These are phyloP conservation scores for Hemistola chrysoprasaria DNA, from an alignment of 2,888 invertebrate genomes.

Conservation along the genomic window DNA sequence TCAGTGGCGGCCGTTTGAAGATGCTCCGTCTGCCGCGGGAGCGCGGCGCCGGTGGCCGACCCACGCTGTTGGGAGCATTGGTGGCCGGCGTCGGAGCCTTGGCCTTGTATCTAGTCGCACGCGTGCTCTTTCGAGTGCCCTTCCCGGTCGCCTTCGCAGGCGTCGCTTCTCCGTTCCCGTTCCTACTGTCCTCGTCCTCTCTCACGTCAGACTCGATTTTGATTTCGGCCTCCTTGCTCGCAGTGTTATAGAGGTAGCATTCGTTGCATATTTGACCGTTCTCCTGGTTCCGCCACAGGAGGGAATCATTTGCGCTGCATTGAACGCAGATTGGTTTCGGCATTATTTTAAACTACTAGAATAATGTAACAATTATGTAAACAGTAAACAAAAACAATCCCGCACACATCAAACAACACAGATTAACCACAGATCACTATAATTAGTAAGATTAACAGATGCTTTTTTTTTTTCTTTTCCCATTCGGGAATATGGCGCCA, in stretches of 20 bases:
- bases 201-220: slow-evolving; percentile 58
- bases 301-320: slow-evolving; percentile 86
- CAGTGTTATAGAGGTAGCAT: slow-evolving; percentile 82
- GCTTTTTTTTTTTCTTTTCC: no score
- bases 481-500: no score
- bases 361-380: no score
- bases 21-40: slow-evolving; percentile 90
- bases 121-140: slow-evolving; percentile 82
- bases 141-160: slow-evolving; percentile 75
- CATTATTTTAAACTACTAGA: no score
- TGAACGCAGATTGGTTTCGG: slow-evolving; percentile 85
- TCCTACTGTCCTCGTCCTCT: slow-evolving; percentile 59
- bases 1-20: slow-evolving; percentile 90
- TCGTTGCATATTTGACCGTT: slow-evolving; percentile 90
- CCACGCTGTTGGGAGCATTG: slow-evolving; percentile 84
- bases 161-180: slow-evolving; percentile 58
- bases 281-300: slow-evolving; percentile 89
- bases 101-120: slow-evolving; percentile 80
- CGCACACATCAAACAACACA: neutral
- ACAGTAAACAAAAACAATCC: slow-evolving; percentile 21
- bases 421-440: no score
- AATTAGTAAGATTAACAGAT: no score
- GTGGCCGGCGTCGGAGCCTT: slow-evolving; percentile 85
- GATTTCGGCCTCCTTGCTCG: slow-evolving; percentile 50
- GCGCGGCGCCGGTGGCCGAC: slow-evolving; percentile 82